Percentiles rank a stretch among this genome's conserved stretches.
These are phyloP conservation scores for Ciconia boyciana DNA, from an alignment of 2,113 vertebrate species.

Conservation along the genomic window DNA sequence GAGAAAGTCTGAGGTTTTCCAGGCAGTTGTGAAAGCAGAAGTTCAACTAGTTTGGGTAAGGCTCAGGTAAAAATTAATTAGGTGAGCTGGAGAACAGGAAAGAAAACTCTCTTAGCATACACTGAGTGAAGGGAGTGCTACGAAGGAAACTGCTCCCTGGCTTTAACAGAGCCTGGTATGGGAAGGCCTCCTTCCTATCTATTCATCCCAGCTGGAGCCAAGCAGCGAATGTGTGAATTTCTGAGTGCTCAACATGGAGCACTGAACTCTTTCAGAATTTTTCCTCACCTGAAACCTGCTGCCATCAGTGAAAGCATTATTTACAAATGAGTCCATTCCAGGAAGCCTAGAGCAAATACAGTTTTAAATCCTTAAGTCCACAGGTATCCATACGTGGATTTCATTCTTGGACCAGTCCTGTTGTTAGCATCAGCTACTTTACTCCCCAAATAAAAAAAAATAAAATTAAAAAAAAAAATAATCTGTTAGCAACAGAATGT, in stretches of 20 bases:
- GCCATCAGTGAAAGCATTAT: neutral
- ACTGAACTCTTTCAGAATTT: neutral
- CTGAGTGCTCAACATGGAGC: neutral
- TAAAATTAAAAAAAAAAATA: neutral
- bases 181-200: neutral
- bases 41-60: neutral
- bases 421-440: neutral
- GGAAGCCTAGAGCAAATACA: neutral
- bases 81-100: neutral
- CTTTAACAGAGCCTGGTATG: neutral
- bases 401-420: neutral
- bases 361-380: neutral
- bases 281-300: neutral
- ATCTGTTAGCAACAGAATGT: neutral
- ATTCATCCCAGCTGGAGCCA: neutral
- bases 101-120: neutral
- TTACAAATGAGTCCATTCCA: neutral
- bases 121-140: neutral
- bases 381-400: neutral
- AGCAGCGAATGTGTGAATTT: neutral
- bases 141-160: neutral
- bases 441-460: neutral
- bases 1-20: neutral
- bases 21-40: constrained; percentile 10
- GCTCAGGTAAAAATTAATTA: constrained; percentile 18